These are phyloP conservation scores for Enteromius anoplus DNA, from an alignment of 2,797 vertebrate genomes.

Conservation along the genomic window DNA sequence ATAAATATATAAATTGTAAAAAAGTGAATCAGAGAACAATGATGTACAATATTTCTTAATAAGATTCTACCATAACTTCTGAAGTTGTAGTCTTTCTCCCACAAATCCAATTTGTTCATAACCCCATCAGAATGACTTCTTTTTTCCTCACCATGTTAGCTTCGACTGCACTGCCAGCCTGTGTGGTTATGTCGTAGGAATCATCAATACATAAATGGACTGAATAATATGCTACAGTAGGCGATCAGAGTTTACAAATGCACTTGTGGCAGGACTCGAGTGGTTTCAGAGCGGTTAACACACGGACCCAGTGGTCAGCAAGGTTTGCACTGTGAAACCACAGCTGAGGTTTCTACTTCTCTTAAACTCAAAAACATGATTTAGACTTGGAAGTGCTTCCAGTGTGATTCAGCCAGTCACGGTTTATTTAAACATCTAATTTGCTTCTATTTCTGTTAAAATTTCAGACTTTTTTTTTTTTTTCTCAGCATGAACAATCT, in stretches of 20 bases:
- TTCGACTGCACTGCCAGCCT: slow-evolving; percentile 15
- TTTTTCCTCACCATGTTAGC: slow-evolving; percentile 13
- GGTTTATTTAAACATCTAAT: slow-evolving; percentile 24
- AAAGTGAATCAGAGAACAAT: slow-evolving; percentile 45
- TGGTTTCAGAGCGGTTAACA: slow-evolving; percentile 63
- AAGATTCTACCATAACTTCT: slow-evolving; percentile 35
- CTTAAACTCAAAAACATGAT: slow-evolving; percentile 45
- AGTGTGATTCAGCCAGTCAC: slow-evolving; percentile 19
- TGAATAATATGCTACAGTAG: slow-evolving; percentile 63
- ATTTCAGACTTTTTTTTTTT: background rate
- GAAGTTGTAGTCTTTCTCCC: slow-evolving; percentile 26
- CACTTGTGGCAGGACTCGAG: slow-evolving; percentile 57
- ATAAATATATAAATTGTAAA: slow-evolving; percentile 49
- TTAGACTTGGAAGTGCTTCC: background rate
- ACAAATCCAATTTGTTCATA: slow-evolving; percentile 34
- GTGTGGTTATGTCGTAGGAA: slow-evolving; percentile 37
- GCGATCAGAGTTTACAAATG: slow-evolving; percentile 72
- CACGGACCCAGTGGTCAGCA: slow-evolving; percentile 64
- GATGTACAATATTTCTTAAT: slow-evolving; percentile 24
- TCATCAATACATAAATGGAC: slow-evolving; percentile 43
- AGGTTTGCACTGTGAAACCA: slow-evolving; percentile 63
- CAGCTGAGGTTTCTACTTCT: slow-evolving; percentile 65
- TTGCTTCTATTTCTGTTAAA: slow-evolving; percentile 9
- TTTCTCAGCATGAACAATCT: slow-evolving; percentile 11
- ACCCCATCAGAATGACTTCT: background rate